A percentile compares a stretch with the other conserved stretches of the same genome.
Evolutionary conservation across 1,140 invertebrate species (phyloP).

Genomic region (Calliphora vicina): DNA sequence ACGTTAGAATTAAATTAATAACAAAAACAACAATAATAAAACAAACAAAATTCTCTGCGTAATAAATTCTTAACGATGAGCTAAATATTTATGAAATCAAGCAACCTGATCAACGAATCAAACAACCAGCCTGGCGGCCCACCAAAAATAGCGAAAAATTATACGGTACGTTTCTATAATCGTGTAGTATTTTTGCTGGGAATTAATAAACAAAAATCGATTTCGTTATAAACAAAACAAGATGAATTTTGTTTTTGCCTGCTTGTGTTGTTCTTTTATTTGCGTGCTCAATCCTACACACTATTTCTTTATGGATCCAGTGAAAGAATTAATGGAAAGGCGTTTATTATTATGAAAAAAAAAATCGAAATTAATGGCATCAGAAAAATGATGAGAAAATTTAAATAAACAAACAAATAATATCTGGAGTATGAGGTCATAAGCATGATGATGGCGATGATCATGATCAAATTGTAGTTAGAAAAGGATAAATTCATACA

Average conservation of each 20-base stretch:
- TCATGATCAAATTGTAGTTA: too few relatives aligned
- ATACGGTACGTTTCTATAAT: background rate
- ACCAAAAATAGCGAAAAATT: background rate
- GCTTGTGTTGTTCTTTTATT: background rate
- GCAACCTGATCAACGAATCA: background rate
- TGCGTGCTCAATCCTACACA: background rate
- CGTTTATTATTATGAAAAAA: background rate
- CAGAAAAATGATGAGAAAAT: background rate
- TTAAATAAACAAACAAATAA: background rate
- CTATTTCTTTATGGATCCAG: background rate
- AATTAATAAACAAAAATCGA: background rate
- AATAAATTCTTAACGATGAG: slow-evolving; percentile 4
- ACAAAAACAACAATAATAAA: background rate
- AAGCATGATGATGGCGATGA: background rate
- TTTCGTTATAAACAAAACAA: background rate
- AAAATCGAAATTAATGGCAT: background rate
- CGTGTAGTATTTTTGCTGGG: background rate
- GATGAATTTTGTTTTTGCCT: background rate
- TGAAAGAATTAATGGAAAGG: background rate
- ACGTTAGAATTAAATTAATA: background rate
- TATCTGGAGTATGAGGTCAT: background rate
- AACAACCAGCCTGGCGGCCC: background rate
- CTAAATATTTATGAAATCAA: background rate
- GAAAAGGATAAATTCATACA: too few relatives aligned
- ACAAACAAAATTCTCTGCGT: background rate